Base-by-base conservation (phyloP, 2,113 vertebrate species). In the Silurus glanis region DNA sequence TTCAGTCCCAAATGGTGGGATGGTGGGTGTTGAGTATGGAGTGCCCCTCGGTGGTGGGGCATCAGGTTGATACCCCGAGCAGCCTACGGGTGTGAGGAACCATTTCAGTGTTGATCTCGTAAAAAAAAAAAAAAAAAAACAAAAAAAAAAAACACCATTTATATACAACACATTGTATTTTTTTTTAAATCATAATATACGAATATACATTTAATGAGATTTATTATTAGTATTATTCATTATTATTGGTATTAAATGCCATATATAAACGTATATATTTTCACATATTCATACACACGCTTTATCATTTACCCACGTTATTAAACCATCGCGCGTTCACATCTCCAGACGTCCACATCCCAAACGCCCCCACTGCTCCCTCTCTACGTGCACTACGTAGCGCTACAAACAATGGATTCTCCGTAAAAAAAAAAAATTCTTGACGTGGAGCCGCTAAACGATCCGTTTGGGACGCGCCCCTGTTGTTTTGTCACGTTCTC, bases 61-160 rank as follows among this genome's bases (percentile, higher is more conserved):
- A 83, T 83, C 49, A 64, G 37, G 17, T 37, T 82, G 81, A 69
- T 83, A 67, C 62, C 62, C 81, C 62, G 14, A 83, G 47, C 47
- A 67, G 47, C 55, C 19, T 21, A 16, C 23, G 47, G 47, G 28
- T 51, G n/a, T 9, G 21, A n/a, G 81, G 64, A 69, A 49, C 81
- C 62, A 83, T 83, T 83, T 83, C 55, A 66, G 55, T 17, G 55
- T 80, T 59, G 1, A 59, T 80, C 78, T 59, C 28, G 28, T 45
- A 25, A n/a, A 5, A 25, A 14, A 17, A 61, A 58, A 1, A 2
- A 14, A 45, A 2, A n/a, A n/a, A n/a, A n/a, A n/a, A 59, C 55
- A 23, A 5, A 25, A 13, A 17, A 61, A 58, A 1, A 2, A 14
- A 45, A 2, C 66, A 37, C n/a, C 67, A 71, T 62, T 62, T 23